Evolutionary conservation across 1,140 invertebrate species (phyloP), one percentile per base, ranked within the genome.

Genomic region (Aphelenchoides besseyi): DNA sequence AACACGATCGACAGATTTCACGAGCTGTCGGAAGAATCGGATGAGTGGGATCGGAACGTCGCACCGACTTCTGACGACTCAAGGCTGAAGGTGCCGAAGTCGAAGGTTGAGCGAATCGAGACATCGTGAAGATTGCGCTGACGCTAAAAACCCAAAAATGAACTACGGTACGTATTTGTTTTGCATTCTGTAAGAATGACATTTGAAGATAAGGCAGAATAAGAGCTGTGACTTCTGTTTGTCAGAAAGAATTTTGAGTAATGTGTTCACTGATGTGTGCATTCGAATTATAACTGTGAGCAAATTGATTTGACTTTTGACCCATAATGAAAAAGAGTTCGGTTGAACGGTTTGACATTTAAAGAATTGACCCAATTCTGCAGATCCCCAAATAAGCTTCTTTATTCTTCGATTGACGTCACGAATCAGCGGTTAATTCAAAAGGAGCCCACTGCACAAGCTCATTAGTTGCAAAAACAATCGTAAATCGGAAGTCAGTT

Each of bases 1-100:
- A 83, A 59, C 81, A 82, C 33, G 77, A 70, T 57, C 69, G 71
- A 54, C 82, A 74, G 35, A 82, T 83, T 37, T 82, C 80, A 41
- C 80, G 48, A 9, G 73, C 77, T 1, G 67, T 63, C 3, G 76
- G 29, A 16, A 67, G 57, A 32, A 82, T 78, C 5, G 80, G 80
- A 68, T 83, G 78, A 28, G 23, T 61, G 3, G 66, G 71, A 35
- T 75, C 74, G 12, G 53, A 70, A n/a, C 61, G 54, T 16, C 74
- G 75, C 29, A 71, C 9, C 26, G 74, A 72, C 12, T 64, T 74
- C 35, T 78, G 75, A 26, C 73, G 23, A 30, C 57, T 26, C 12
- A 69, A 16, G 23, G 67, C 61, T 16, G 26, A 12, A 9, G 30
- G 36, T 12, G 36, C 36, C 23, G 63, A 32, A 12, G 32, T 32